phyloP scores from a whole-genome alignment of 2,888 invertebrate genomes.

The Eumerus sabulonum region DNA sequence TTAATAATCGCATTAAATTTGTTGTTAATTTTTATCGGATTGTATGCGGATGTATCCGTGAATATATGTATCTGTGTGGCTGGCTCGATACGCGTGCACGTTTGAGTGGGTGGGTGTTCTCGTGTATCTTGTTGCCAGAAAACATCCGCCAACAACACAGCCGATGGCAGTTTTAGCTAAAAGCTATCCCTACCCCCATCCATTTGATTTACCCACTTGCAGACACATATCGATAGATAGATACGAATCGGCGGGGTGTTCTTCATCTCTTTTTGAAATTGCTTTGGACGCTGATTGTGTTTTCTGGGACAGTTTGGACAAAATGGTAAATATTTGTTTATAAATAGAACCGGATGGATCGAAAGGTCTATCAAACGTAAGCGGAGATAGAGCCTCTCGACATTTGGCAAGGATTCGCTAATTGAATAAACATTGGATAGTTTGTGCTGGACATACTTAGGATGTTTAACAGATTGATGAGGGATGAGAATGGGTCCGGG shows the following conservation, averaged over 20 bases:
- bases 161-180: conserved; percentile 23
- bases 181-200: conserved; percentile 36
- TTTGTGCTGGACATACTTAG: too few species aligned
- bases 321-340: conserved; percentile 39
- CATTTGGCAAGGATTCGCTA: conserved; percentile 29
- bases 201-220: background rate
- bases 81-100: background rate
- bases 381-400: conserved; percentile 8
- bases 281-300: conserved; percentile 50
- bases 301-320: conserved; percentile 30
- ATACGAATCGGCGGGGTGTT: background rate
- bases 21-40: conserved; percentile 38
- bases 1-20: conserved; percentile 59
- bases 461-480: too few species aligned
- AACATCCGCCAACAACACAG: conserved; percentile 7
- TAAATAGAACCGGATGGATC: conserved; percentile 6
- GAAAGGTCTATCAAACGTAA: background rate
- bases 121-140: background rate
- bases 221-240: background rate
- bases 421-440: conserved; percentile 35
- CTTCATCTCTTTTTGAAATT: conserved; percentile 28
- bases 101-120: conserved; percentile 3
- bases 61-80: too few species aligned
- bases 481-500: too few species aligned
- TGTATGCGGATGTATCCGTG: too few species aligned